Percentiles rank a stretch among this genome's conserved stretches.
Evolutionary conservation across 2,797 vertebrate species (phyloP).

Genomic region (Hyperoplus lanceolatus): DNA sequence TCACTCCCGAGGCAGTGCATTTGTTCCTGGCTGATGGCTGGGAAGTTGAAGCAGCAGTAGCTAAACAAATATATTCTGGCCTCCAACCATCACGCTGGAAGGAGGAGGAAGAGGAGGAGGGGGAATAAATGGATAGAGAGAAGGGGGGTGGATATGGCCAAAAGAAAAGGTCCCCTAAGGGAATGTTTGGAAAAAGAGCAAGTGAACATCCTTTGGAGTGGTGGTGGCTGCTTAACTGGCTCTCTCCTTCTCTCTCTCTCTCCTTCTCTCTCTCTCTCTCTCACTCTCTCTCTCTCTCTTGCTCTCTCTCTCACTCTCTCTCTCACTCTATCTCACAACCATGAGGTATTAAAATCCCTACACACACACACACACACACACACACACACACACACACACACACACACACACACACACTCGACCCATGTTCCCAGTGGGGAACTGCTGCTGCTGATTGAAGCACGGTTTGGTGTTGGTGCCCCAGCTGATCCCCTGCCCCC

Average conservation of each 20-base stretch:
- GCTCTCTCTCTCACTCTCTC: too few species aligned
- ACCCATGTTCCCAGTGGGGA: conserved; percentile 66
- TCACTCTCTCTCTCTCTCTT: not conserved
- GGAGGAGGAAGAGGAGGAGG: conserved; percentile 25
- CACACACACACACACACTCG: conserved; percentile 25
- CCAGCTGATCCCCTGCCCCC: conserved; percentile 79
- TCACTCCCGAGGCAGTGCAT: conserved; percentile 70
- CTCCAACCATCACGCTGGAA: conserved; percentile 68
- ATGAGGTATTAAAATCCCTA: too few species aligned
- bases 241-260: conserved; percentile 25
- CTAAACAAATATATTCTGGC: conserved; percentile 84
- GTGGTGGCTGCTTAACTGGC: conserved; percentile 76
- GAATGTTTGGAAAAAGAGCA: conserved; percentile 82
- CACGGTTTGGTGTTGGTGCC: conserved; percentile 79
- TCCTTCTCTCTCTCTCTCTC: not conserved
- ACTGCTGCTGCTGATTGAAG: conserved; percentile 80
- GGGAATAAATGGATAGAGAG: conserved; percentile 42
- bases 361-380: too few species aligned
- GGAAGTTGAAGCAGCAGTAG: conserved; percentile 74
- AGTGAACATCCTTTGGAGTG: conserved; percentile 78
- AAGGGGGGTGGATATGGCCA: conserved; percentile 50
- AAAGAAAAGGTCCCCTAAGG: conserved; percentile 71
- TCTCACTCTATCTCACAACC: too few species aligned
- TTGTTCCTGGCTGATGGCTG: conserved; percentile 75
- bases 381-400: conserved; percentile 21